phyloP scores from a whole-genome alignment of 2,888 invertebrate species.

The Pardosa pseudoannulata region DNA sequence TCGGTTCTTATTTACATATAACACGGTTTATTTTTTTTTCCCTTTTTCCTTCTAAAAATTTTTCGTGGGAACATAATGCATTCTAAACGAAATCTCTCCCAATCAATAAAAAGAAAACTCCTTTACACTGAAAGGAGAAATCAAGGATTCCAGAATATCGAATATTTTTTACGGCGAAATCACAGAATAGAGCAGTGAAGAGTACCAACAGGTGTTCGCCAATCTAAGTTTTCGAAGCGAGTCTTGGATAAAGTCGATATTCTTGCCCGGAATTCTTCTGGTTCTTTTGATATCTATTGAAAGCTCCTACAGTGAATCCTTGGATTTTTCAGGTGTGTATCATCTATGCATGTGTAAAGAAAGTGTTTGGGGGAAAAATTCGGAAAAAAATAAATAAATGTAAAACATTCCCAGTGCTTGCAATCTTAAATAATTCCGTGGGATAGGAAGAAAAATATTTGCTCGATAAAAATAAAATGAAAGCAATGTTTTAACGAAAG shows the following conservation, averaged over 20 bases:
- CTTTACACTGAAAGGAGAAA: not conserved
- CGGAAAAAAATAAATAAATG: not conserved
- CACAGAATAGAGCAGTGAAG: conserved; percentile 26
- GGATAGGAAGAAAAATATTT: too few relatives aligned
- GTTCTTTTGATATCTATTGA: conserved; percentile 15
- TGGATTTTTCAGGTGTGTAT: not conserved
- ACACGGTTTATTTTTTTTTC: too few relatives aligned
- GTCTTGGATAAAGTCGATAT: conserved; percentile 9
- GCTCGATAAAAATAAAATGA: too few relatives aligned
- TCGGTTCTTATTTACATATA: too few relatives aligned
- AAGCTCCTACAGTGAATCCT: not conserved
- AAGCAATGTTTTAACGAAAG: too few relatives aligned
- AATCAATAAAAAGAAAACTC: conserved; percentile 24
- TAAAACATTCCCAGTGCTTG: too few relatives aligned
- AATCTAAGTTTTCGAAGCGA: not conserved
- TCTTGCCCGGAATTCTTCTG: not conserved
- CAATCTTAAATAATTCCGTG: too few relatives aligned
- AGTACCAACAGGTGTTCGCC: conserved; percentile 38
- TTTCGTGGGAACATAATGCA: too few relatives aligned
- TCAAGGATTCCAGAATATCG: conserved; percentile 29
- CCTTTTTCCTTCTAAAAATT: too few relatives aligned
- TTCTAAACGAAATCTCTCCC: not conserved
- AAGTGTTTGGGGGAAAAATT: not conserved
- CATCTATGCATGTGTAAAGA: not conserved
- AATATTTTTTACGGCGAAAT: conserved; percentile 3